Conservation (phyloP, 2,888 invertebrate species). For the Cerastis leucographa region DNA sequence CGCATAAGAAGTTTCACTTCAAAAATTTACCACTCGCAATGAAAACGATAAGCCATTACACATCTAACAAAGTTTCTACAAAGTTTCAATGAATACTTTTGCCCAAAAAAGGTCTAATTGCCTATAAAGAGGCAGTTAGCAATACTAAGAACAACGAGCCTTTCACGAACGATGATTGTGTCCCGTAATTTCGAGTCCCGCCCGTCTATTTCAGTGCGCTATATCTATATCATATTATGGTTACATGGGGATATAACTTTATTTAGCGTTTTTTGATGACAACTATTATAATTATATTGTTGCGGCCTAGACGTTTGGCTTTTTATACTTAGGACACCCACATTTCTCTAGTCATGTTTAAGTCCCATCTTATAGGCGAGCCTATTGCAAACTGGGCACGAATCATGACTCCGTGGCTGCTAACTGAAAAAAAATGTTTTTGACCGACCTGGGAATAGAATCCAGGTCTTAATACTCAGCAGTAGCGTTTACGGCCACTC, state of each 20-base stretch:
- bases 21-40: background rate
- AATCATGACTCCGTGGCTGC: background rate
- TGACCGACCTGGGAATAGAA: background rate
- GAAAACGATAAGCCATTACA: background rate
- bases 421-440: too few relatives aligned
- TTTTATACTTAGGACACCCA: too few relatives aligned
- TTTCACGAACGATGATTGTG: conserved; percentile 62
- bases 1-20: too few relatives aligned
- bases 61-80: conserved; percentile 11
- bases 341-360: background rate
- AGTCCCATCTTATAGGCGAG: too few relatives aligned
- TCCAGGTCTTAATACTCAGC: background rate
- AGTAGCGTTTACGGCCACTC: too few relatives aligned
- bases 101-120: conserved; percentile 16
- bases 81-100: conserved; percentile 17
- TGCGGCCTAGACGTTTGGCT: too few relatives aligned
- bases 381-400: too few relatives aligned
- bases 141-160: conserved; percentile 47
- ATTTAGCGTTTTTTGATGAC: too few relatives aligned
- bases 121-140: conserved; percentile 34
- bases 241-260: too few relatives aligned
- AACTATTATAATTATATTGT: too few relatives aligned
- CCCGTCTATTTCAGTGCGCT: conserved; percentile 58
- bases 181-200: conserved; percentile 34
- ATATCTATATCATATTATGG: too few relatives aligned